Evolutionary conservation across 1,140 invertebrate genomes (phyloP), one percentile per base, ranked within the genome.

Genomic region (Drosophila jambulina): DNA sequence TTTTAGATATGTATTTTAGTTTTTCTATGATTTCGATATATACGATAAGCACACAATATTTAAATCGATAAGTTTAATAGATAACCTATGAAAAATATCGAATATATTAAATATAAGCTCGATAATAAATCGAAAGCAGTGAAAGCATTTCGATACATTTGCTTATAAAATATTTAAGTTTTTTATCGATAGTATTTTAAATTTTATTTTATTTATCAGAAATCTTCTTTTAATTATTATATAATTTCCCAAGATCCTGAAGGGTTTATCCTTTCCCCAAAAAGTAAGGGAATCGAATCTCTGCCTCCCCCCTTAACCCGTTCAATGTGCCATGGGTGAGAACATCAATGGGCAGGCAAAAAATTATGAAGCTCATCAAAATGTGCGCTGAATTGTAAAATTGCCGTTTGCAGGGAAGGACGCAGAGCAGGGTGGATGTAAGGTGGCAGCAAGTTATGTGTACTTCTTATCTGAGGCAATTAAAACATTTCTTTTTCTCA

Each of bases 361-460:
- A 87, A 87, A 84, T 88, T 88, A 88, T 84, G 85, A 88, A 87
- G 84, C 84, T 84, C 84, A 87, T 87, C 84, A 88, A 80, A 88
- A 87, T 87, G 84, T 87, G 84, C 84, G 85, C 84, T 88, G 84
- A 87, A 87, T 87, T 87, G 84, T 87, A 87, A 87, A 87, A 87
- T 88, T 88, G 85, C 77, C 84, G 77, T 49, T 54, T 86, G 32
- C 17, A 10, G 4, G 32, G 13, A 25, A 25, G 23, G n/a, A 25
- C 2, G 25, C 21, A 2, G 23, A 25, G 48, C 13, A 32, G 38
- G 2, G 4, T 32, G 60, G 21, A 45, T 36, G 58, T 40, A 57
- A 29, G 10, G 56, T 48, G 57, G 65, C 68, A 51, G 34, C 71
- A 88, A 76, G 83, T 86, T 80, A 86, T 86, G 84, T 83, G 84